Conservation (phyloP, 2,797 vertebrate genomes). For the Helicolenus hilgendorfi region DNA sequence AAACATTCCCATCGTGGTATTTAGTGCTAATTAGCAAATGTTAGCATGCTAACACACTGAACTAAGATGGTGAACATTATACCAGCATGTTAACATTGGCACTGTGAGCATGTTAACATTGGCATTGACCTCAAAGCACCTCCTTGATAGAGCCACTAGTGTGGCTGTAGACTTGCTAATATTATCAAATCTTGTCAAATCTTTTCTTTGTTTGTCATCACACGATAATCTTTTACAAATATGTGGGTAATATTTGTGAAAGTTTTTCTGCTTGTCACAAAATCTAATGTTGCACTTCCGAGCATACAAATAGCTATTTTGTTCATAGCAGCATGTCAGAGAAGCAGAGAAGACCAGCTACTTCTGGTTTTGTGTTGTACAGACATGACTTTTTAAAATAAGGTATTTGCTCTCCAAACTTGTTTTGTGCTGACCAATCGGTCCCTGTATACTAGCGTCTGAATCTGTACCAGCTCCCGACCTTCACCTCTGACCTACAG, state of each 20-base stretch:
- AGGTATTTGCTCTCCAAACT: not conserved
- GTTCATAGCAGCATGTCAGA: not conserved
- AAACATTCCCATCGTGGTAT: not conserved
- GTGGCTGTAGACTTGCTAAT: not conserved
- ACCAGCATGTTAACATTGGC: not conserved
- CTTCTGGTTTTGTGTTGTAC: not conserved
- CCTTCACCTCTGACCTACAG: slow-evolving; percentile 9
- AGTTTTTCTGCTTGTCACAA: not conserved
- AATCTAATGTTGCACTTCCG: slow-evolving; percentile 8
- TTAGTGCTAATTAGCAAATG: not conserved
- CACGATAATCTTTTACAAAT: not conserved
- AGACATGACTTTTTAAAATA: not conserved
- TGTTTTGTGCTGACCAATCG: not conserved
- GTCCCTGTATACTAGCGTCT: not conserved
- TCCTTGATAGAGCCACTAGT: not conserved
- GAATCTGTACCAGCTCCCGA: not conserved
- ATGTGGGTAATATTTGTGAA: not conserved
- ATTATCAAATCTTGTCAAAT: not conserved
- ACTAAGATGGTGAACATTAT: not conserved
- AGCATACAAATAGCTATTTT: not conserved
- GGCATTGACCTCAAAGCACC: not conserved
- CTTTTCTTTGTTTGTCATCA: not conserved
- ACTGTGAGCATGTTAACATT: slow-evolving; percentile 2
- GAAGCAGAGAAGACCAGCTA: not conserved
- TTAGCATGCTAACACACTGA: slow-evolving; percentile 14